Conservation (phyloP, 2,113 vertebrate species). For the Corythaeola cristata region DNA sequence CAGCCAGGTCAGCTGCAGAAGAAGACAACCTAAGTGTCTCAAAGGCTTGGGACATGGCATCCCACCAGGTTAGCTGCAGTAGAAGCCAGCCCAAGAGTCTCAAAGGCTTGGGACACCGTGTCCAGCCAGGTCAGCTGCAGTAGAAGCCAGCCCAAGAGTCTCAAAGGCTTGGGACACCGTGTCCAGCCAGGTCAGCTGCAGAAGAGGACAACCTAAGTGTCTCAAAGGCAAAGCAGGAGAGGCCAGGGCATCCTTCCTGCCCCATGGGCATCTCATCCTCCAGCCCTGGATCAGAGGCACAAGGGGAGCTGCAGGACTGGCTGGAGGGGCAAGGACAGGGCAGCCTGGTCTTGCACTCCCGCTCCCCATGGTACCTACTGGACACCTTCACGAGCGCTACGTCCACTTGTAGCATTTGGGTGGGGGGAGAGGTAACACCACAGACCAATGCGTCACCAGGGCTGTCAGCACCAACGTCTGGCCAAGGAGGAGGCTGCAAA, state of each 20-base stretch:
- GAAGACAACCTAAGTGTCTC: not conserved
- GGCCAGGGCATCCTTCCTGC: not conserved
- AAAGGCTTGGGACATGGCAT: not conserved
- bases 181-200: not conserved
- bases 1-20: not conserved
- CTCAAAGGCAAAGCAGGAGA: not conserved
- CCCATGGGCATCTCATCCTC: fast-evolving
- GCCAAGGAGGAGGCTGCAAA: not conserved
- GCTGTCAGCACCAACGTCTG: not conserved
- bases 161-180: not conserved
- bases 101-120: not conserved
- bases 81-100: not conserved
- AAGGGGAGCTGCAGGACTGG: not conserved
- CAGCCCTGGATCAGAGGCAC: not conserved
- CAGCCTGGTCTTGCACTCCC: not conserved
- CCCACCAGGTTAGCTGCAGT: too few relatives aligned
- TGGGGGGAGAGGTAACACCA: not conserved
- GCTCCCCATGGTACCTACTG: fast-evolving
- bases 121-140: not conserved
- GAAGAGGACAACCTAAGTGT: not conserved
- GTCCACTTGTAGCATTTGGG: not conserved
- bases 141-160: not conserved
- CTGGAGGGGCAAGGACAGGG: not conserved
- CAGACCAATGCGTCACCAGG: fast-evolving
- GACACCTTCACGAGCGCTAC: not conserved